These are phyloP conservation scores for Tangara arthus DNA, from an alignment of 2,797 vertebrate species.

Conservation along the genomic window DNA sequence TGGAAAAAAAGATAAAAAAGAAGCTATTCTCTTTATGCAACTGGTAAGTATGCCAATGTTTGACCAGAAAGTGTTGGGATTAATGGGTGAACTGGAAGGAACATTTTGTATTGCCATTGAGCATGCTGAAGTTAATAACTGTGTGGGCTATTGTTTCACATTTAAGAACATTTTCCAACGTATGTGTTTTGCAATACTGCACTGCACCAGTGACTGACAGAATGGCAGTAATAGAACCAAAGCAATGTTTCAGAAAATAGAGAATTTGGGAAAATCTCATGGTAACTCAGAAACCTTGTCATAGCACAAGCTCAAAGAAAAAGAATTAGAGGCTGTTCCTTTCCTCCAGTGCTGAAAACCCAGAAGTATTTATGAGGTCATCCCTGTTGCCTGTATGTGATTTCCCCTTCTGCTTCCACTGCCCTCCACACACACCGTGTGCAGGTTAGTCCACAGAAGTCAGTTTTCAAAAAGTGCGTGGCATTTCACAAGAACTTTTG, in stretches of 20 bases:
- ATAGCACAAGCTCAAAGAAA: background rate
- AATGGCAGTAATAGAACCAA: background rate
- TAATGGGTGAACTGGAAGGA: background rate
- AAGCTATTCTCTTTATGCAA: background rate
- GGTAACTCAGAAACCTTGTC: background rate
- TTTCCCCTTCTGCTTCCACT: background rate
- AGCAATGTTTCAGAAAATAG: background rate
- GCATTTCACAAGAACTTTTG: background rate
- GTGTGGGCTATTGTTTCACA: background rate
- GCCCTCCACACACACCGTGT: rapidly evolving
- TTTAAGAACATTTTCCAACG: background rate
- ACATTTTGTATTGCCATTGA: background rate
- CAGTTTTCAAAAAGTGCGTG: background rate
- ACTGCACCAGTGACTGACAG: background rate
- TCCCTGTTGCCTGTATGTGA: background rate
- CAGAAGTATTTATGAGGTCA: background rate
- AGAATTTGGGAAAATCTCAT: background rate
- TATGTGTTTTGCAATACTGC: background rate
- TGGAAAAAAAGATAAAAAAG: background rate
- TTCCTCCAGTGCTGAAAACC: background rate
- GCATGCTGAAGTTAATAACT: background rate
- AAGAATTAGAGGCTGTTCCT: background rate
- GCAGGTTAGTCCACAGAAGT: background rate
- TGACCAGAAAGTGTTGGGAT: background rate
- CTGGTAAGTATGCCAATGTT: background rate